Base-by-base conservation (phyloP, 2,113 vertebrate genomes). In the Pelusios castaneus region DNA sequence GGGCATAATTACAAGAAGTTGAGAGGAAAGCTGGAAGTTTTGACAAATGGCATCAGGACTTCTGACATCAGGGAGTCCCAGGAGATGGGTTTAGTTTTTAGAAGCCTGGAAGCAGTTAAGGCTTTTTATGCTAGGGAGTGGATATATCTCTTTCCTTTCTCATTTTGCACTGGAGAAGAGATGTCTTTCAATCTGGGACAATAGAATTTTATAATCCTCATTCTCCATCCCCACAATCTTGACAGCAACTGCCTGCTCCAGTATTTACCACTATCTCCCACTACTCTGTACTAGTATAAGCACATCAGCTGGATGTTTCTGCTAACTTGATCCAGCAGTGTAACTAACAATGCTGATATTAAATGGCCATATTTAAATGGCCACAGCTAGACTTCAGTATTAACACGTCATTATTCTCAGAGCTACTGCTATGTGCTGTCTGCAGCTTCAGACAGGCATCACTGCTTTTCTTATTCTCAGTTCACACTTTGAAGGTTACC, bases 361-460 rank as follows among this genome's bases (percentile, higher is more conserved):
- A 55, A 75, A 89, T 93, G 90, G 34, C 51, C 2, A 27, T n/a
- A 41, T 55, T 78, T 51, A 55, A 75, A 89, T 93, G 90, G 34
- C 51, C 2, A 27, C 41, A 77, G 43, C 52, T 90, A 79, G 43
- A 63, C 13, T 85, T 17, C 34, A 92, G 34, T 21, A 80, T 56
- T 90, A 87, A 91, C 90, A 90, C 7, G 88, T 81, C 47, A 49
- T 47, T 31, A 29, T 17, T 91, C 94, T 85, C 85, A 85, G 79
- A 91, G 29, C 47, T 90, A n/a, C 49, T 91, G 17, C 10, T 80
- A 16, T 80, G 60, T 90, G 77, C 77, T 80, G 10, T 0, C 0
- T 85, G 45, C 80, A 79, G 82, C 45, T 8, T 16, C 41, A 76
- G 11, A 76, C 11, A 27, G 73, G 41, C 41, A 6, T 43, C 38